Evolutionary conservation across 2,113 vertebrate genomes (phyloP).

Genomic region (Prolemur simus): DNA sequence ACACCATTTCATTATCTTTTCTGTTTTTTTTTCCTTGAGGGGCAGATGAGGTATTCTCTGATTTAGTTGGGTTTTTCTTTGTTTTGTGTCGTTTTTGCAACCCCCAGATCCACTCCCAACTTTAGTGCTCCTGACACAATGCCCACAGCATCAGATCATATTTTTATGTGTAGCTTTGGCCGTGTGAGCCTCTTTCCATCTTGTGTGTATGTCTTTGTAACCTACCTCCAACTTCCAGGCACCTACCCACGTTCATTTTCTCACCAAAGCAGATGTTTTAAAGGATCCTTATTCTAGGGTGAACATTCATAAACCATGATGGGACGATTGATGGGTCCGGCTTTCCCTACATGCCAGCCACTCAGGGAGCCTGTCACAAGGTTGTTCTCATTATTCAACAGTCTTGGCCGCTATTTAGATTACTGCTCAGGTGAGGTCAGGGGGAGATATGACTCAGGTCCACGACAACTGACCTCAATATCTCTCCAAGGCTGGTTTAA

Average conservation of each 20-base stretch:
- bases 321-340: background rate
- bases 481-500: slow-evolving; percentile 68
- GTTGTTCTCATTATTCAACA: slow-evolving; percentile 49
- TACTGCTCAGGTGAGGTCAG: slow-evolving; percentile 64
- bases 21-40: background rate
- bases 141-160: background rate
- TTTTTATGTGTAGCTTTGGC: background rate
- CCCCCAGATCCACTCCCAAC: no score
- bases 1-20: background rate
- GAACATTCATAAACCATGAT: slow-evolving; percentile 53
- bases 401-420: slow-evolving; percentile 48
- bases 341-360: background rate
- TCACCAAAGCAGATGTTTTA: slow-evolving; percentile 57
- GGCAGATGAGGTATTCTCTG: background rate
- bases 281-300: background rate
- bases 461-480: slow-evolving; percentile 70
- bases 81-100: background rate
- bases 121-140: background rate
- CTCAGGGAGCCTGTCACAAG: slow-evolving; percentile 24
- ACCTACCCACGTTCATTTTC: slow-evolving; percentile 27
- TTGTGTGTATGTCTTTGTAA: background rate
- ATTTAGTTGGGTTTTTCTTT: background rate
- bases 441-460: slow-evolving; percentile 52
- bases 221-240: background rate
- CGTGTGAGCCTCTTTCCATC: background rate